Evolutionary conservation across 2,113 vertebrate genomes (phyloP), one percentile per base, ranked within the genome.

Genomic region (Casuarius casuarius): DNA sequence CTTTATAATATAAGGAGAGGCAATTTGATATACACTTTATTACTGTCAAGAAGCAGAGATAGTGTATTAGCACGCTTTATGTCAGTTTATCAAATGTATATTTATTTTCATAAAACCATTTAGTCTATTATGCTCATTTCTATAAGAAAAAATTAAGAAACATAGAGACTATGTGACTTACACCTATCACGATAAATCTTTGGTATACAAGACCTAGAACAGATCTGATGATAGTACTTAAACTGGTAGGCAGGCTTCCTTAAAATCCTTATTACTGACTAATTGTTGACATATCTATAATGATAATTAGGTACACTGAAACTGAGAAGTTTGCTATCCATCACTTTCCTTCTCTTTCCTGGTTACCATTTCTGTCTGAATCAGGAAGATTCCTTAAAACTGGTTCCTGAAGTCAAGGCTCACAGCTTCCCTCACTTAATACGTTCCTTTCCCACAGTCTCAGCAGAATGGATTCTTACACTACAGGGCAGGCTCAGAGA

Each of bases 121-220:
- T 42, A 29, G 12, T 44, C 26, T 6, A 31, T 25, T 40, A 4
- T 42, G 2, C 4, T 58, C 38, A 17, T 54, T 83, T 83, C 11
- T 49, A 35, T 7, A 46, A 21, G 26, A 23, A 61, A 58, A 38
- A 51, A 52, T 2, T 51, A 31, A 54, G 12, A 44, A 4, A 22
- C 1, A n/a, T 11, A 48, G 7, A 46, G 2, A 4, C 9, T 68
- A 18, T 4, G 5, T 58, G 12, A 2, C 2, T 48, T 58, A 8
- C 22, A 51, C 18, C 28, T 82, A 33, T 56, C 20, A 40, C 5
- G 48, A 35, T 31, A 71, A 46, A 33, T 56, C 3, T 35, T 12
- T n/a, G 12, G 20, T 49, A 44, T 13, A 44, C 33, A 35, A 26
- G 46, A 12, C 17, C 18, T 31, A 76, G 15, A 48, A 54, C 1